Base-by-base conservation (phyloP, 2,113 vertebrate species). In the Indicator indicator region DNA sequence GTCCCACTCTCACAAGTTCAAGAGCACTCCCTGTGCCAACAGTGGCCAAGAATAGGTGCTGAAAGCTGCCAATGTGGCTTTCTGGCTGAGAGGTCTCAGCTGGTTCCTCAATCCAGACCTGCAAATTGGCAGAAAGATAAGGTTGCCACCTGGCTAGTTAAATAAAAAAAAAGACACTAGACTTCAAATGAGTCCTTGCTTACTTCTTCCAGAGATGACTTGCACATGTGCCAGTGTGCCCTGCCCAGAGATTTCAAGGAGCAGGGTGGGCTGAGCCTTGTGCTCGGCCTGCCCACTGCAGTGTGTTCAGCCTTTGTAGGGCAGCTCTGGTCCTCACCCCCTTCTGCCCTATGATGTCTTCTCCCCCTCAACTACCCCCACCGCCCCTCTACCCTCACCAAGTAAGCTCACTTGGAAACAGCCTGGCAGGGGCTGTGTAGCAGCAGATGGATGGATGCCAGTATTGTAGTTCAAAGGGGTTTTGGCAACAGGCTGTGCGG, bases 331-430 rank as follows among this genome's bases (percentile, higher is more conserved):
- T 76, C 32, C 36, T 23, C 17, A 21, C 54, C 27, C 1, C 11
- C 55, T n/a, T 40, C 36, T 40, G 16, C 33, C 3, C 12, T 18
- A 16, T 5, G 5, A 16, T 6, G 9, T 9, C 59, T 36, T 16
- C 3, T 26, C 8, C 9, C 4, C 10, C 4, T 2, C 1, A 3
- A 1, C 16, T 56, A 81, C 38, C 17, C 12, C 55, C 4, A 0
- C 26, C 2, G 4, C 36, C 3, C 0, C 33, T 5, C 1, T 36
- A 8, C 9, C 0, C 0, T 14, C 55, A 19, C 13, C 38, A 4
- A 27, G 54, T n/a, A 0, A 0, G 21, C 24, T 12, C n/a, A 8
- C 20, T 33, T 5, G 20, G 62, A 48, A 56, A 10, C 0, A 1
- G 6, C 6, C 24, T 0, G 5, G 60, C 14, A 28, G n/a, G 10